Evolutionary conservation across 2,797 vertebrate genomes (phyloP).

Genomic region (Rhinoraja longicauda): DNA sequence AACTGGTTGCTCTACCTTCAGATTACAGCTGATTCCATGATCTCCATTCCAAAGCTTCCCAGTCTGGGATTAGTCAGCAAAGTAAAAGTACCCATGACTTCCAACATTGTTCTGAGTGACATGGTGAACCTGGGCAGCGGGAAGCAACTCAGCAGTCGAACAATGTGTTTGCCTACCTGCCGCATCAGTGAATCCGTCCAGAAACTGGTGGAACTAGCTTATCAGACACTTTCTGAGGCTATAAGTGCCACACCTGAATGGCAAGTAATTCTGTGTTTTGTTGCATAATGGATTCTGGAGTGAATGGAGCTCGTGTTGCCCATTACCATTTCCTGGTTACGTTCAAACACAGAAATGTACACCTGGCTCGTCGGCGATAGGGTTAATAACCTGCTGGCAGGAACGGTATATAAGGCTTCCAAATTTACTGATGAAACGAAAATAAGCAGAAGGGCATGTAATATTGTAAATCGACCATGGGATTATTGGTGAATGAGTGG

Average conservation of each 20-base stretch:
- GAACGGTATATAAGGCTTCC: no score
- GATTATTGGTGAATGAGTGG: no score
- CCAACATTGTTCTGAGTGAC: not conserved
- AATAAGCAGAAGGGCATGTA: no score
- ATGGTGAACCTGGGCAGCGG: slow-evolving; percentile 54
- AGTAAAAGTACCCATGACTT: slow-evolving; percentile 45
- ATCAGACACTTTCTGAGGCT: slow-evolving; percentile 79
- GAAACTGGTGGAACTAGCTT: slow-evolving; percentile 80
- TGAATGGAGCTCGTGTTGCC: not conserved
- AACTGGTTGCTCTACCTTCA: slow-evolving; percentile 46
- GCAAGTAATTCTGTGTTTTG: slow-evolving; percentile 53
- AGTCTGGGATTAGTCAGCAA: slow-evolving; percentile 51
- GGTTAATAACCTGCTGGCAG: not conserved
- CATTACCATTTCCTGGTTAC: no score
- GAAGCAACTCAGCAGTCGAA: slow-evolving; percentile 64
- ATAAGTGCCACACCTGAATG: slow-evolving; percentile 78
- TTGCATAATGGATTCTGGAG: not conserved
- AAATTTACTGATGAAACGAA: no score
- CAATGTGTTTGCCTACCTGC: slow-evolving; percentile 75
- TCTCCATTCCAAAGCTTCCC: slow-evolving; percentile 67
- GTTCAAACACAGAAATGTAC: not conserved
- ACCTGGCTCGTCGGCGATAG: not conserved
- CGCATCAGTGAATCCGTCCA: slow-evolving; percentile 84
- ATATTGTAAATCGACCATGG: no score
- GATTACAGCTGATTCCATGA: slow-evolving; percentile 72